These are phyloP conservation scores for Phlogophora meticulosa DNA, from an alignment of 2,888 invertebrate genomes.

Conservation along the genomic window DNA sequence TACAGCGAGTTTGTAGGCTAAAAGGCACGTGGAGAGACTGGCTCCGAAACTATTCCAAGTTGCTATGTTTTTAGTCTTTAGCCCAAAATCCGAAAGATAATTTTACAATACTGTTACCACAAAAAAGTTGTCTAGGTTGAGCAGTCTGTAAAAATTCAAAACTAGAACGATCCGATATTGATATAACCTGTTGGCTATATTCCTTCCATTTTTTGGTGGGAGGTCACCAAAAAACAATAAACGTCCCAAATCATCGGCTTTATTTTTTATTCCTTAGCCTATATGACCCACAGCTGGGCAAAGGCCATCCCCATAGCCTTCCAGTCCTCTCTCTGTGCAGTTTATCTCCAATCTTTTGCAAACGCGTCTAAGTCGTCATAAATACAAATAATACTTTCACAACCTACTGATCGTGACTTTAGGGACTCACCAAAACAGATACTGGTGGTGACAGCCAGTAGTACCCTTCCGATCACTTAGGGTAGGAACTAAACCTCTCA, in stretches of 20 bases:
- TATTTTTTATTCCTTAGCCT: no score
- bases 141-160: not conserved
- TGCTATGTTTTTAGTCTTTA: not conserved
- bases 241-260: not conserved
- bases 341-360: no score
- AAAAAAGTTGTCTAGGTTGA: not conserved
- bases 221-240: not conserved
- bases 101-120: not conserved
- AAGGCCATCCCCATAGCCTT: no score
- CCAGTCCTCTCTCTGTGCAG: no score
- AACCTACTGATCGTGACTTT: not conserved
- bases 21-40: not conserved
- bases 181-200: constrained; percentile 2
- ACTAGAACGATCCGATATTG: not conserved
- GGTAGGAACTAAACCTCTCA: not conserved
- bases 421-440: not conserved
- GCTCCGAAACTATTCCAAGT: not conserved
- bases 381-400: not conserved
- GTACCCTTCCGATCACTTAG: not conserved
- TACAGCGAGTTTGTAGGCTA: not conserved
- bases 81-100: not conserved
- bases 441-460: not conserved
- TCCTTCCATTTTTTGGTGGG: not conserved
- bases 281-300: no score
- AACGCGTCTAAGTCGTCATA: no score